Evolutionary conservation across 2,797 vertebrate species (phyloP), one percentile per base, ranked within the genome.

Genomic region (Neoniphon sammara): DNA sequence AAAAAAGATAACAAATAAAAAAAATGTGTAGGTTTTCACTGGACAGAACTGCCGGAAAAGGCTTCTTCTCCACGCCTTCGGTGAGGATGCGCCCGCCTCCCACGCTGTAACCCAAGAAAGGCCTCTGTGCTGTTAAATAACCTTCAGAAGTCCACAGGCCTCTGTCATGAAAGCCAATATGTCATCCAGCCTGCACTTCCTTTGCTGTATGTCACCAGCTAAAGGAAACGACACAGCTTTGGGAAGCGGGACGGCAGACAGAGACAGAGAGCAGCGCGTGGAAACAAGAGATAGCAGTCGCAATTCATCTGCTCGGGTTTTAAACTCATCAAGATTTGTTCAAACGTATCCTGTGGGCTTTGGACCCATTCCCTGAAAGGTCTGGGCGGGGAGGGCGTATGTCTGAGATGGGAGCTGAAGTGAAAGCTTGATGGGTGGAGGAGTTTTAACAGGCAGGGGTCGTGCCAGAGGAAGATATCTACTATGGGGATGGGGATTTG

Each of bases 141-240:
- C 86, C 76, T 88, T 87, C 72, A 86, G 50, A 82, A 31, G 73
- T 78, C 66, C 73, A 78, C 31, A 1, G 59, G 69, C 65, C 73
- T 81, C 70, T 71, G 74, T 84, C 80, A 84, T 77, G 71, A 88
- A 88, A 80, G 81, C 57, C 79, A 85, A 81, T 76, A 81, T 53
- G 68, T 84, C 77, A 82, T 78, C 56, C 81, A 65, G 49, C 61
- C 55, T 27, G 23, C 44, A 66, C 82, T 84, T 87, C 86, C 85
- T 83, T 17, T 66, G 55, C 74, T 44, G 18, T 20, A 36, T 73
- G 86, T 80, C 88, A 84, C 76, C 73, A 74, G 49, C 63, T 8
- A 15, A 44, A 78, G 79, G 70, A 86, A 78, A 69, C 58, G 50
- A 68, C 58, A 42, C 54, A 30, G 27, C 11, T 39, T 44, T 59